Percentiles rank a stretch among this genome's conserved stretches.
phyloP scores from a whole-genome alignment of 2,797 vertebrate species.

The Cygnus olor region DNA sequence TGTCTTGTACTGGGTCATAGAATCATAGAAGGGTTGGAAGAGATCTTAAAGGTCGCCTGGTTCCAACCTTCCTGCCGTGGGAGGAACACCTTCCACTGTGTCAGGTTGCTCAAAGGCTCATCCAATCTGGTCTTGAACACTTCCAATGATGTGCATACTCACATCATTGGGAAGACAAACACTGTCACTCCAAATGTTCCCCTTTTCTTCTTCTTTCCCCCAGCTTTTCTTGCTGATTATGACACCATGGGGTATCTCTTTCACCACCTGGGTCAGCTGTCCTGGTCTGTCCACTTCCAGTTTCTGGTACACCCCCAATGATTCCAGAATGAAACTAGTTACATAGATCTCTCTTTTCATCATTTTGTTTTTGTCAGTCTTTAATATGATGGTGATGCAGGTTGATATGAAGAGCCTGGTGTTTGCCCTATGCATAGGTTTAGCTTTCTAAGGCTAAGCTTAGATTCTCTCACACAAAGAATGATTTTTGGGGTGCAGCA shows the following conservation, averaged over 20 bases:
- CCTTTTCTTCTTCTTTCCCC: too few relatives aligned
- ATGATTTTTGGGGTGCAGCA: rapidly evolving
- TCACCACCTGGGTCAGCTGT: too few relatives aligned
- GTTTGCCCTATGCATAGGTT: not conserved
- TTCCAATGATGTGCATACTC: not conserved
- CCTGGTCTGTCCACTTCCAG: too few relatives aligned
- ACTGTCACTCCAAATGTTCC: too few relatives aligned
- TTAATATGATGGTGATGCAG: rapidly evolving
- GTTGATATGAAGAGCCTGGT: not conserved
- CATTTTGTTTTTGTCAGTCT: not conserved
- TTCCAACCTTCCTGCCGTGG: not conserved
- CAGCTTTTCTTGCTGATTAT: too few relatives aligned
- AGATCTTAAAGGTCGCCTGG: not conserved
- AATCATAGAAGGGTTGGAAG: not conserved
- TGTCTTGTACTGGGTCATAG: not conserved
- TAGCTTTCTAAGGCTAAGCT: not conserved
- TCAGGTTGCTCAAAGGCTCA: not conserved
- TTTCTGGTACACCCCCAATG: too few relatives aligned
- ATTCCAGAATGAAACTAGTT: not conserved
- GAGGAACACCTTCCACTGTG: not conserved
- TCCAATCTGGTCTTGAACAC: not conserved
- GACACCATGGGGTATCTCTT: too few relatives aligned
- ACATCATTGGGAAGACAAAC: too few relatives aligned
- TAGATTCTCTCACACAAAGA: not conserved
- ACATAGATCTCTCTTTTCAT: not conserved